These are phyloP conservation scores for Micromesistius poutassou DNA, from an alignment of 2,797 vertebrate species.

Conservation along the genomic window DNA sequence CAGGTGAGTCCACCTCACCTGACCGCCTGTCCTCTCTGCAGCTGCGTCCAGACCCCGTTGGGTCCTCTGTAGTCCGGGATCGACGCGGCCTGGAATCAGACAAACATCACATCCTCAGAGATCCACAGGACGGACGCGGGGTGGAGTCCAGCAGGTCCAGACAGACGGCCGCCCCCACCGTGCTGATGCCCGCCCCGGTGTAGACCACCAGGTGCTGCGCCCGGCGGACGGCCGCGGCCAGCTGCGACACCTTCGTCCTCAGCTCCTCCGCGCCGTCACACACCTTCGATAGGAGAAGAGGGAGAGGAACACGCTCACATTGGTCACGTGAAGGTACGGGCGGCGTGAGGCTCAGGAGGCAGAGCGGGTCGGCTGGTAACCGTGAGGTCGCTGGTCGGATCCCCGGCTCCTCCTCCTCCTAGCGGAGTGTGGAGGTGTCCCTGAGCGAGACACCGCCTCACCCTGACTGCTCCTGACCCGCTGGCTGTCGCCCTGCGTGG, in stretches of 20 bases:
- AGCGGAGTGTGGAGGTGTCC: too few relatives aligned
- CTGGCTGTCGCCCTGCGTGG: too few relatives aligned
- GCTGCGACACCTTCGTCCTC: conserved; percentile 76
- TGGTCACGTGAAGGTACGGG: too few relatives aligned
- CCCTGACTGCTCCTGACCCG: too few relatives aligned
- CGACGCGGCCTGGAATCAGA: conserved; percentile 84
- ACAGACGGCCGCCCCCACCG: conserved; percentile 76
- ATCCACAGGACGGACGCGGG: too few relatives aligned
- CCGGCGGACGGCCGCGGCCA: conserved; percentile 77
- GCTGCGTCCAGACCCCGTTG: conserved; percentile 93
- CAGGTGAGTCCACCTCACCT: conserved; percentile 65
- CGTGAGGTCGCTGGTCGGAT: too few relatives aligned
- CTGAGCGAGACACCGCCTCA: too few relatives aligned
- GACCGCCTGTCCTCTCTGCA: conserved; percentile 85
- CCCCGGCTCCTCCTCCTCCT: too few relatives aligned
- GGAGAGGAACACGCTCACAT: too few relatives aligned
- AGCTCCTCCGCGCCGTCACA: conserved; percentile 84
- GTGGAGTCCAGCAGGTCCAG: too few relatives aligned
- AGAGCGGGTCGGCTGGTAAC: too few relatives aligned
- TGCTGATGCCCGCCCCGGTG: conserved; percentile 95
- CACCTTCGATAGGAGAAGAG: conserved; percentile 71
- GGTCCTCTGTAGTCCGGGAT: conserved; percentile 98
- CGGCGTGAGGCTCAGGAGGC: too few relatives aligned
- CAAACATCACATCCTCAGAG: background rate
- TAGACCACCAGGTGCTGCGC: conserved; percentile 86